These are phyloP conservation scores for Trachelus troglodyta DNA, from an alignment of 2,888 invertebrate genomes.

Conservation along the genomic window DNA sequence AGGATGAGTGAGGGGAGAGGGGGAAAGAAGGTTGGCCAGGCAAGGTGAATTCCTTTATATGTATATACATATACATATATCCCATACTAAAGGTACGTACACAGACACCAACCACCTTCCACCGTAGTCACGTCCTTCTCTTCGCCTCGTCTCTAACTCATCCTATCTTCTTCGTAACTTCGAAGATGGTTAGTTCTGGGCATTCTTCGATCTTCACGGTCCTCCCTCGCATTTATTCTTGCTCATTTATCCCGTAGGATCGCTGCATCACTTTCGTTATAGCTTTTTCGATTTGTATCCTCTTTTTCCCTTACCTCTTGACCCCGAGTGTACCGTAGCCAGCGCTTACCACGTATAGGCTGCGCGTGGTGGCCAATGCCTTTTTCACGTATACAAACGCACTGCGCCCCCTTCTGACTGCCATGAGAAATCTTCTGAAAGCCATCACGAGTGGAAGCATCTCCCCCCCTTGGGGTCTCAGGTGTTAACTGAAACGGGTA, in stretches of 20 bases:
- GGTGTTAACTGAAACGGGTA: slow-evolving; percentile 49
- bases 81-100: no score
- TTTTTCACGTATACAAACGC: no score
- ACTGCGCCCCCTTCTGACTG: no score
- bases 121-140: slow-evolving; percentile 15
- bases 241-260: slow-evolving; percentile 47
- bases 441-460: slow-evolving; percentile 8
- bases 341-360: no score
- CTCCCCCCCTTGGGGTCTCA: slow-evolving; percentile 35
- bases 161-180: slow-evolving; percentile 1
- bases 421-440: not conserved
- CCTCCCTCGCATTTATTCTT: slow-evolving; percentile 47
- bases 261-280: slow-evolving; percentile 34
- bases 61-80: no score
- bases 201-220: slow-evolving; percentile 43
- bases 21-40: no score
- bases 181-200: slow-evolving; percentile 39
- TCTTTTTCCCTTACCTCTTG: not conserved
- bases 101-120: no score
- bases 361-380: no score
- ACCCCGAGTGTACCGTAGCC: no score
- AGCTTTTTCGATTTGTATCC: slow-evolving; percentile 21
- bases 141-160: slow-evolving; percentile 14
- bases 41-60: no score
- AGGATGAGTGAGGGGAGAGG: no score